Evolutionary conservation across 2,888 invertebrate genomes (phyloP), one percentile per base, ranked within the genome.

Genomic region (Ormyrus nitidulus): DNA sequence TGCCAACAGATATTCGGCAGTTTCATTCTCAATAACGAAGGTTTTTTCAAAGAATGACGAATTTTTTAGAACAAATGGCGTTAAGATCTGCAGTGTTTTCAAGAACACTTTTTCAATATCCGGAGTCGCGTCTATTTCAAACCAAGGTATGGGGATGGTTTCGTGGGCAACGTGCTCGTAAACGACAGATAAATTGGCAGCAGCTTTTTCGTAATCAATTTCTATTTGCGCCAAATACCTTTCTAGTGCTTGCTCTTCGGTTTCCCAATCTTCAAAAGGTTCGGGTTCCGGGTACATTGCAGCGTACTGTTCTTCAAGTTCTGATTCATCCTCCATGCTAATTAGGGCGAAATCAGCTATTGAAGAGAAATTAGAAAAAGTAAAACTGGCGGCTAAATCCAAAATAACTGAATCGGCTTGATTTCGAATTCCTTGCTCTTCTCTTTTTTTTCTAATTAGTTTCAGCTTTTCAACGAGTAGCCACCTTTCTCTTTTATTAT

Each of bases 11-110:
- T 90, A 89, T 84, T 94, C 93, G 6, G 94, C 94, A 13, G 92
- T 89, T 82, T 93, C 92, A 11, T 89, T 82, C 72, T 91, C 90
- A 2, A 94, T 86, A 51, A 92, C 89, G 85, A 92, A 92, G 5
- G 93, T 92, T 86, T 92, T 91, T 87, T 94, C 94, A 78, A 94
- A 92, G 82, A 92, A 87, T 0, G 93, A 93, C 77, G 88, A 84
- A 78, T 90, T 91, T 83, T 93, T 90, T 83, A 91, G 91, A 85
- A 92, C 91, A 19, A 92, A 85, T 6, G 88, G 84, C 69, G 89
- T 86, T 1, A 89, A 82, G 1, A 86, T 73, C n/a, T 85, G 83
- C 78, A 87, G 86, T 10, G 87, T 83, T 53, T 87, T 85, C 11
- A 87, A 82, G 0, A 88, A 85, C 6, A 90, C 86, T 70, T 85